phyloP scores from a whole-genome alignment of 2,888 invertebrate species.

The Epistrophe eligans region DNA sequence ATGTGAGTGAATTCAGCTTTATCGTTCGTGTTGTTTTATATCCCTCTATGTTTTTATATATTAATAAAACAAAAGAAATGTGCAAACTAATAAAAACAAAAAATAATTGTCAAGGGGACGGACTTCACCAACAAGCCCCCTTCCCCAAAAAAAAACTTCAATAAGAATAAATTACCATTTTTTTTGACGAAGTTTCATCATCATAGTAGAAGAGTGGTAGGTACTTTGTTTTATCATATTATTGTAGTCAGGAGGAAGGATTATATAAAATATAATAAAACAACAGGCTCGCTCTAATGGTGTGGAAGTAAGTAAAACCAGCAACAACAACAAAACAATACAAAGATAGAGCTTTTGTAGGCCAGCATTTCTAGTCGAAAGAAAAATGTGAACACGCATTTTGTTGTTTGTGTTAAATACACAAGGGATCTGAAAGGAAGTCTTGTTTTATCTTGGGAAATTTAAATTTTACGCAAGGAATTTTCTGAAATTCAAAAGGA shows the following conservation, averaged over 20 bases:
- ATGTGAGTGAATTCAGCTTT: constrained; percentile 5
- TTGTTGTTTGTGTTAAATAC: background rate
- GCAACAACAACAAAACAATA: background rate
- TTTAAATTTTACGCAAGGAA: constrained; percentile 3
- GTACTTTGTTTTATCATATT: constrained; percentile 23
- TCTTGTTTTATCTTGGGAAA: constrained; percentile 24
- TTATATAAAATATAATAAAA: constrained; percentile 18
- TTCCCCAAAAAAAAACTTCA: constrained; percentile 9
- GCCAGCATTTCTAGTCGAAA: background rate
- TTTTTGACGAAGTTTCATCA: constrained; percentile 40
- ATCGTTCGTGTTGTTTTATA: constrained; percentile 3
- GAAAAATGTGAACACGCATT: constrained; percentile 18
- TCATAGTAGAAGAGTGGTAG: background rate
- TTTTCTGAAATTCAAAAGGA: background rate
- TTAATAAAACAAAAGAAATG: constrained; percentile 24
- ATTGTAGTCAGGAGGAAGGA: constrained; percentile 8
- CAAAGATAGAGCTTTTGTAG: background rate
- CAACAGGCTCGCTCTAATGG: constrained; percentile 10
- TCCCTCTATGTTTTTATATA: background rate
- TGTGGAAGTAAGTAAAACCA: background rate
- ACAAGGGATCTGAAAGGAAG: background rate
- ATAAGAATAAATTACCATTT: constrained; percentile 61
- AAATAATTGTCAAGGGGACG: constrained; percentile 50
- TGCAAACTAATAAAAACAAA: constrained; percentile 11
- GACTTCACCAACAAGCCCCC: constrained; percentile 12